Evolutionary conservation across 2,888 invertebrate species (phyloP), one percentile per base, ranked within the genome.

Genomic region (Suillia variegata): DNA sequence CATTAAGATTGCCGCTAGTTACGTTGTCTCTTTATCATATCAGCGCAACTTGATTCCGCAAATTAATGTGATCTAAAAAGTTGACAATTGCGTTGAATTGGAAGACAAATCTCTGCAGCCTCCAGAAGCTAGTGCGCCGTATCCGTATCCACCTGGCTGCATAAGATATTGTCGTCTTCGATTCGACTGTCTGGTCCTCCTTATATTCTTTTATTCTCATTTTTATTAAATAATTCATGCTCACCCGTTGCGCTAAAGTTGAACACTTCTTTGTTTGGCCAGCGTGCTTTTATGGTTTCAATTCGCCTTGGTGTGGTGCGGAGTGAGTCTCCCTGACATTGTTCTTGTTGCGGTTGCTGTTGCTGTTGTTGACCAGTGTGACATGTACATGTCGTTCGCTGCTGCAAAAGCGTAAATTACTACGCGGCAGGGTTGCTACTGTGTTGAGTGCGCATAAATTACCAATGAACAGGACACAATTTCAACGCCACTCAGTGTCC

Each of bases 141-240:
- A n/a, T n/a, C n/a, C n/a, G 10, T 10, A 26, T 26, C 26, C 26
- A 26, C 26, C 26, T 26, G 26, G 26, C 26, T 26, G 5, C 26
- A 10, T 26, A 6, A 10, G 26, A 6, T 26, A 38, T 38, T n/a
- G 38, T 13, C 38, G n/a, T 38, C 38, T 8, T 38, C 15, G 6
- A 20, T 20, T 45, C 18, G 17, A 13, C 20, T 45, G 17, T 4
- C 18, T 45, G 18, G 3, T 45, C 10, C 6, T 17, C 12, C 5
- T 8, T 8, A 4, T 38, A n/a, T n/a, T 38, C 13, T 20, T 45
- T 17, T 69, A 59, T 63, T 70, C 47, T n/a, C 38, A 63, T 74
- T 73, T 73, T n/a, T n/a, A n/a, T n/a, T n/a, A n/a, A 74, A 71
- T 74, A 74, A 71, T 70, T 67, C 61, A 50, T 59, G 72, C 75